Base-by-base conservation (phyloP, 2,797 vertebrate species). In the Pipistrellus nathusii region DNA sequence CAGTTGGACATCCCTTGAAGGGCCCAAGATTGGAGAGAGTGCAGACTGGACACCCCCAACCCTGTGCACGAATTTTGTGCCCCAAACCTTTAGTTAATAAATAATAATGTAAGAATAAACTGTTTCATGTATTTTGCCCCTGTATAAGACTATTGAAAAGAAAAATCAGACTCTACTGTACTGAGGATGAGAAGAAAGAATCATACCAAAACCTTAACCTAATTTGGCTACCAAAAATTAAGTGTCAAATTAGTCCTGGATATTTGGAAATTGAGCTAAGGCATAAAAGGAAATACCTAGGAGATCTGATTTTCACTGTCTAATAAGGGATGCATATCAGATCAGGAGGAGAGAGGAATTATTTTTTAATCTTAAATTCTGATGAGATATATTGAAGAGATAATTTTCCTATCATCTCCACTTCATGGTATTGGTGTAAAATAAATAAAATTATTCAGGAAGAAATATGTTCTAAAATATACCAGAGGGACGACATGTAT, bases 221-320 rank as follows among this genome's bases (percentile, higher is more conserved):
- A 75, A 93, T 90, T 76, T 93, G 69, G 21, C 77, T 90, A 69
- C 20, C 81, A 69, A 94, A 81, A 94, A 20, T 55, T 55, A 93
- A 93, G 59, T 68, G 38, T 77, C 88, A 83, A 95, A 83, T 92
- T 92, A 88, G 57, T 46, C 57, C 23, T 64, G 72, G 85, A 91
- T 75, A 75, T 68, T 93, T 76, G 59, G 85, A 95, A 95, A 83
- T 93, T 94, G 81, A 96, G 55, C 46, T 35, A 90, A 94, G 62
- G 51, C 57, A 66, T 55, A 91, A 94, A 76, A 41, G 32, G 44
- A 89, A 93, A 23, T 64, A 95, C 82, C 46, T 82, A 81, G 69
- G 78, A 81, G 95, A 91, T 18, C 32, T 66, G 53, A 77, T 95
- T 92, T 93, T 95, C 69, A 55, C 66, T 72, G 9, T 80, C n/a